Base-by-base conservation (phyloP, 2,797 vertebrate species). In the Echiichthys vipera region DNA sequence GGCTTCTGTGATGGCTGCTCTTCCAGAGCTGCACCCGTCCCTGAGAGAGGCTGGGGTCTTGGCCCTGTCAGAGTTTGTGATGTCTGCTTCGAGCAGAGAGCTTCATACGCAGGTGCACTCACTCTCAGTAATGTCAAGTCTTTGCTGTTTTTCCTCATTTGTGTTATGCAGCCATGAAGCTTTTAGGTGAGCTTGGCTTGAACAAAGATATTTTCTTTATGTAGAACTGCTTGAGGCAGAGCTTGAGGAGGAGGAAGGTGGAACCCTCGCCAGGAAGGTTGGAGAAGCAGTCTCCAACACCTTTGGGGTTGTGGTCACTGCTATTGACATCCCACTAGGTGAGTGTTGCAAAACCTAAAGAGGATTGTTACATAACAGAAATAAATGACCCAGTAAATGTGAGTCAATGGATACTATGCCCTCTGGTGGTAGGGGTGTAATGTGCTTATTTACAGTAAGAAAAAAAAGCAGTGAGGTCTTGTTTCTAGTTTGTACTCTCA, bases 321-420 rank as follows among this genome's bases (percentile, higher is more conserved):
- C 98, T 71, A 99, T 99, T 71, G 98, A 99, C 95, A 97, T 99
- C 94, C 98, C 98, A 66, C 94, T 99, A 84, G 98, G 98, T 99
- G 87, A 95, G 96, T 87, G 65, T 77, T 78, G 30, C 30, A 84
- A 74, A 76, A 77, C 50, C 36, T 70, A 18, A 73, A 67, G 25
- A 65, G 39, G 43, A 68, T 37, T 50, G 42, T 88, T 88, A 63
- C 45, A 50, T 74, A 80, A 84, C 29, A 36, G 27, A n/a, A 65
- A 58, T 10, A 71, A 32, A 45, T 78, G 62, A 72, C 74, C 46
- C 24, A 64, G 55, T 79, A 46, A 78, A 66, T 72, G n/a, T 59
- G 37, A 54, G 40, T n/a, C 13, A 64, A 39, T 59, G 2, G 22
- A 20, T 51, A 45, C 37, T 50, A 20, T 78, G 87, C 87, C 86